A percentile compares a stretch with the other conserved stretches of the same genome.
These are phyloP conservation scores for Drosophila parvula DNA, from an alignment of 1,140 invertebrate species.

Conservation along the genomic window DNA sequence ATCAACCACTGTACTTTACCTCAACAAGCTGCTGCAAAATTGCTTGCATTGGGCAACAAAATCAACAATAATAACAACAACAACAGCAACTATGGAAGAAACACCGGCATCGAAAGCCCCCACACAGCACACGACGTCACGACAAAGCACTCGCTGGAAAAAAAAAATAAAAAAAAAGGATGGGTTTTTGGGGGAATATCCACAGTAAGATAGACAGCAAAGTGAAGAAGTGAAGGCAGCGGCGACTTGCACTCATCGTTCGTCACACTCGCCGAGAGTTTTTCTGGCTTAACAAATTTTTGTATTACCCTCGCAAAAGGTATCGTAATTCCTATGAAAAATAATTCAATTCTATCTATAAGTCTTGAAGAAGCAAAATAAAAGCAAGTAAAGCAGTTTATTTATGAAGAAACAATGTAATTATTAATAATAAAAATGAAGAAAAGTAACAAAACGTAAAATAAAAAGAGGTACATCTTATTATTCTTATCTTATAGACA, in stretches of 20 bases:
- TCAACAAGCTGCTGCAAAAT: slow-evolving; percentile 46
- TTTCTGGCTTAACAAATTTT: slow-evolving; percentile 32
- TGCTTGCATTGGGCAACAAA: slow-evolving; percentile 47
- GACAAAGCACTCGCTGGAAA: slow-evolving; percentile 40
- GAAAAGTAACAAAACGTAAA: no score
- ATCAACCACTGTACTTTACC: slow-evolving; percentile 17
- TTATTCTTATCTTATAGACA: no score
- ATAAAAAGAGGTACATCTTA: no score
- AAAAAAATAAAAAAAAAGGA: slow-evolving; percentile 8
- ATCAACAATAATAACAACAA: slow-evolving; percentile 33
- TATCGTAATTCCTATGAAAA: background rate
- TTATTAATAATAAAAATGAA: background rate
- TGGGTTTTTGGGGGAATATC: background rate
- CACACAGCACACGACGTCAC: slow-evolving; percentile 78
- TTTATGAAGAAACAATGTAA: background rate
- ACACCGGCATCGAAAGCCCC: slow-evolving; percentile 55
- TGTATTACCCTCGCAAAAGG: slow-evolving; percentile 13
- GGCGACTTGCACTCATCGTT: slow-evolving; percentile 44
- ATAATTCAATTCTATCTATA: background rate
- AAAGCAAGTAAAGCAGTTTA: background rate
- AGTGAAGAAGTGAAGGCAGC: slow-evolving; percentile 29
- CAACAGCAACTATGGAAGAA: slow-evolving; percentile 29
- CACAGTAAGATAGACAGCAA: background rate
- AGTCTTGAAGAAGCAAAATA: background rate
- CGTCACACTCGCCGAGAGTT: slow-evolving; percentile 59